Conservation (phyloP, 2,888 invertebrate genomes). For the Chloroclysta siterata region DNA sequence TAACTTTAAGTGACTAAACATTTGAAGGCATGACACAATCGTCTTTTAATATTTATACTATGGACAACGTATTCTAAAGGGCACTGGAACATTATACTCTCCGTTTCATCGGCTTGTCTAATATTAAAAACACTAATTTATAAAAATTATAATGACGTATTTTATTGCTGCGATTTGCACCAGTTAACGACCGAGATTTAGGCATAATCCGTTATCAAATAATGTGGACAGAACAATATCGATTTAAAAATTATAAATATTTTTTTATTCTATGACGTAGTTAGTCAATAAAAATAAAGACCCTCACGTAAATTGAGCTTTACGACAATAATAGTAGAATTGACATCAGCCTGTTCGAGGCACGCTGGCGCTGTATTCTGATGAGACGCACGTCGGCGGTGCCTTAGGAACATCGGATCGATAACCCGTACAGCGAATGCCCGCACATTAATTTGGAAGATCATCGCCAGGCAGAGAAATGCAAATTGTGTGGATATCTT, state of each 20-base stretch:
- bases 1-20: constrained; percentile 80
- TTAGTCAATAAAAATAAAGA: constrained; percentile 72
- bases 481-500: constrained; percentile 77
- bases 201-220: constrained; percentile 67
- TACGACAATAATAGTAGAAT: constrained; percentile 78
- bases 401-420: constrained; percentile 84
- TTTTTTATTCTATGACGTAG: constrained; percentile 58
- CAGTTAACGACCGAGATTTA: constrained; percentile 71
- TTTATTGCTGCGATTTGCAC: constrained; percentile 80
- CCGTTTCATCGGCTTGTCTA: constrained; percentile 73
- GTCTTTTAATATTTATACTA: constrained; percentile 70
- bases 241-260: constrained; percentile 69
- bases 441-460: constrained; percentile 80
- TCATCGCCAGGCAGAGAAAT: constrained; percentile 70
- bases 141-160: constrained; percentile 72
- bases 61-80: constrained; percentile 83
- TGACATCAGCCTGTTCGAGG: constrained; percentile 72
- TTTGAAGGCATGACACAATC: constrained; percentile 82
- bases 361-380: constrained; percentile 66
- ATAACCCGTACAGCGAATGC: constrained; percentile 77
- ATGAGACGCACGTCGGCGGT: constrained; percentile 63
- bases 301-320: constrained; percentile 81
- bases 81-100: constrained; percentile 82
- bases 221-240: constrained; percentile 76
- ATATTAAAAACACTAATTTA: constrained; percentile 77